These are phyloP conservation scores for Pungitius pungitius DNA, from an alignment of 2,113 vertebrate species.

Conservation along the genomic window DNA sequence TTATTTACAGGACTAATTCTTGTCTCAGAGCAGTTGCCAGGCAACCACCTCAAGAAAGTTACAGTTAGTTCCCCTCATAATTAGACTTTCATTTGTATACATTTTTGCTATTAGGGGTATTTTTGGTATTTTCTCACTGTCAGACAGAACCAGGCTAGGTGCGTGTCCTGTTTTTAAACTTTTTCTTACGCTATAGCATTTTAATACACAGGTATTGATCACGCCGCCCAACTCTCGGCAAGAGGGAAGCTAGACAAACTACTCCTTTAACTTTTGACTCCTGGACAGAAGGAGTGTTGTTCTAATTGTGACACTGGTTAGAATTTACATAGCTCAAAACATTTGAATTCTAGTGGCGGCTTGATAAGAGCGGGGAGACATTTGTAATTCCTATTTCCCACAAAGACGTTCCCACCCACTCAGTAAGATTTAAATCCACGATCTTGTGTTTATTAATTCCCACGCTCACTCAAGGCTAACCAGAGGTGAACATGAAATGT, in stretches of 20 bases:
- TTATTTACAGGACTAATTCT: background rate
- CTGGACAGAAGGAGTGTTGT: background rate
- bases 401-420: constrained; percentile 30
- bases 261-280: background rate
- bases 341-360: constrained; percentile 20
- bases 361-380: background rate
- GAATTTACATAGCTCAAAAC: background rate
- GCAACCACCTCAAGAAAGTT: background rate
- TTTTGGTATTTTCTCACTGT: background rate
- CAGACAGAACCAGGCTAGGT: background rate
- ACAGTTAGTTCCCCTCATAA: background rate
- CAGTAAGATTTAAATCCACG: constrained; percentile 27
- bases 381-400: constrained; percentile 25
- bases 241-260: background rate
- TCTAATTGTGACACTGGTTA: background rate
- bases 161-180: background rate
- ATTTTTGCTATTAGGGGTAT: background rate
- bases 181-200: background rate
- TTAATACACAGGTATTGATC: background rate
- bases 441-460: constrained; percentile 41
- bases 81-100: background rate
- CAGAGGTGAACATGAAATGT: constrained; percentile 19
- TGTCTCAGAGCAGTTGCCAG: background rate
- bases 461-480: constrained; percentile 32
- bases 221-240: background rate